Base-by-base conservation (phyloP, 2,888 invertebrate genomes). In the Synanthedon andrenaeformis region DNA sequence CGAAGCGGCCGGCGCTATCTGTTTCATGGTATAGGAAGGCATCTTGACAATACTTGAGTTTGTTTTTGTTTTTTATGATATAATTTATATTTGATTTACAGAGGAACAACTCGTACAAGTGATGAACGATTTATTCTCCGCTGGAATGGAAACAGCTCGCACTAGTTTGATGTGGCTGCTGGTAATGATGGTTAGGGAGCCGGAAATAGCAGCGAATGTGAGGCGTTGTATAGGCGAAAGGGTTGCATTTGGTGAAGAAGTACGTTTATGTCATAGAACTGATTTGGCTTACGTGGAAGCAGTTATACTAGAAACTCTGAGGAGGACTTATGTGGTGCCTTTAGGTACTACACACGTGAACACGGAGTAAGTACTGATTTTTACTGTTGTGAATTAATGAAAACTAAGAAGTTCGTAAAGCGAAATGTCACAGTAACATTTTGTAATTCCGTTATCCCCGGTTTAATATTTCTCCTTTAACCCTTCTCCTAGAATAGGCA, bases 121-220 rank as follows among this genome's bases (percentile, higher is more conserved):
- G 23, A 91, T 96, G 77, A 94, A 94, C 50, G 96, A 96, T 72
- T 86, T 96, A 19, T 96, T 95, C 82, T 93, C 94, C 13, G 95
- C 96, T 42, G 96, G 95, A 19, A 94, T 95, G 92, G 96, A 96
- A 75, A 96, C 95, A 0, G 93, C 94, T 52, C 94, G 95, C 66
- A 94, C 92, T 19, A 91, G 94, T 3, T 74, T 96, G 42, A 90
- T 93, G 55, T 96, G 96, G 96, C 90, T 93, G n/a, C 88, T 94
- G 52, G 87, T 95, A 4, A 92, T 93, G 75, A 93, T 95, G 93
- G 76, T 95, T 57, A 92, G 93, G 64, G 90, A 95, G 70, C 94
- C 93, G 3, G 90, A 91, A 56, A 89, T 91, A 13, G 93, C 94
- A 74, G 83, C 79, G 51, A 90, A 91, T 42, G 92, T 95, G 0